Evolutionary conservation across 2,888 invertebrate genomes (phyloP).

Genomic region (Habroteleia sp.): DNA sequence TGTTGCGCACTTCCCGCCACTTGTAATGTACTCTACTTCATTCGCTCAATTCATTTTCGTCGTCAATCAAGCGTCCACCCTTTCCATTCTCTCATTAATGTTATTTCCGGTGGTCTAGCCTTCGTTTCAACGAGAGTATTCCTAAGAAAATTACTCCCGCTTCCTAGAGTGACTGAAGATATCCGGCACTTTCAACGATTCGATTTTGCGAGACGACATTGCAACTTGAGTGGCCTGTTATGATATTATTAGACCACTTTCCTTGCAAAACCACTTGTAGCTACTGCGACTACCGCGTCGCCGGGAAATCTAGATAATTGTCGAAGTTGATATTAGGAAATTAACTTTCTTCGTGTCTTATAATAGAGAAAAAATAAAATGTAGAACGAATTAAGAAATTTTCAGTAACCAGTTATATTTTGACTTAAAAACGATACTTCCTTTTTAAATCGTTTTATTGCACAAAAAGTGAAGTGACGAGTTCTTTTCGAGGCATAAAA

Average conservation of each 20-base stretch:
- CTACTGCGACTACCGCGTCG: constrained; percentile 15
- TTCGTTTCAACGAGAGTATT: constrained; percentile 67
- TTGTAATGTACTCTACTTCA: constrained; percentile 77
- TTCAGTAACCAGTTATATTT: no score
- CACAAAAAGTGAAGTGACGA: no score
- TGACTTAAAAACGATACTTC: no score
- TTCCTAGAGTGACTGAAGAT: constrained; percentile 65
- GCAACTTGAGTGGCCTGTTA: constrained; percentile 30
- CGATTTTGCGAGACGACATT: constrained; percentile 62
- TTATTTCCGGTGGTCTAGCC: constrained; percentile 75
- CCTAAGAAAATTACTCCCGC: constrained; percentile 75
- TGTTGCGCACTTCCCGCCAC: constrained; percentile 81
- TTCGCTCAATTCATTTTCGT: constrained; percentile 81
- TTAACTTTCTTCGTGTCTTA: no score
- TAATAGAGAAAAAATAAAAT: no score
- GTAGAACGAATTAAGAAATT: no score
- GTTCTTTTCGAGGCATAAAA: no score
- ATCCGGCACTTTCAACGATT: constrained; percentile 68
- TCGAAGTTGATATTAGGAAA: no score
- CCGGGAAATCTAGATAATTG: constrained; percentile 15
- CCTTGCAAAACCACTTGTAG: constrained; percentile 45
- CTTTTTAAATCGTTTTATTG: no score
- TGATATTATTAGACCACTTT: constrained; percentile 50
- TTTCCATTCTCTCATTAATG: constrained; percentile 78
- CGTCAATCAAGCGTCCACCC: constrained; percentile 76